A percentile compares a stretch with the other conserved stretches of the same genome.
These are phyloP conservation scores for Sabatieria punctata DNA, from an alignment of 2,888 invertebrate species.

Conservation along the genomic window DNA sequence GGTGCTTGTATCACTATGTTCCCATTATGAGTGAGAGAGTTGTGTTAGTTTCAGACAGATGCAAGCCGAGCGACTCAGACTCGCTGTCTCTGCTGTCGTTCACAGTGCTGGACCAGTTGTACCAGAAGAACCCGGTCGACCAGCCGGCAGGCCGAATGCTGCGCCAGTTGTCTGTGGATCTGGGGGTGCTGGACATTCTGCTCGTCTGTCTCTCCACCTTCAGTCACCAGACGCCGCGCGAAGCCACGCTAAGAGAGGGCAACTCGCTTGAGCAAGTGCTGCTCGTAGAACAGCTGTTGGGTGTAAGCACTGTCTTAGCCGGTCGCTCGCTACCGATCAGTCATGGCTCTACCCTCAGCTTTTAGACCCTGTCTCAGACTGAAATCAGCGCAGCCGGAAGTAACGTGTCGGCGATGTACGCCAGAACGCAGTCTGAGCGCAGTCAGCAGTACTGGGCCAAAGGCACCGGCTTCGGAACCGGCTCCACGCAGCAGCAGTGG, in stretches of 20 bases:
- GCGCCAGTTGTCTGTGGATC: constrained; percentile 57
- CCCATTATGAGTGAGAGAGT: too few species aligned
- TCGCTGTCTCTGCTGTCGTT: constrained; percentile 50
- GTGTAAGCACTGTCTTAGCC: too few species aligned
- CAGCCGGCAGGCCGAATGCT: constrained; percentile 58
- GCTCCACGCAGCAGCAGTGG: constrained; percentile 86
- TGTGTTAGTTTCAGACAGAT: too few species aligned
- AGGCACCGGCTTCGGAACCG: constrained; percentile 88
- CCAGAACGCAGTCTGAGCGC: too few species aligned
- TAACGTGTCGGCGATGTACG: too few species aligned
- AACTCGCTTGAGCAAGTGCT: neutral
- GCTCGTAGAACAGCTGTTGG: neutral
- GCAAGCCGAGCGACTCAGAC: neutral
- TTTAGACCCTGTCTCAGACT: too few species aligned
- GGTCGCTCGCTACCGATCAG: too few species aligned
- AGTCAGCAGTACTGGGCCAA: constrained; percentile 60
- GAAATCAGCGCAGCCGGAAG: too few species aligned
- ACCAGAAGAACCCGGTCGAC: constrained; percentile 55
- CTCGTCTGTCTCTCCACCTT: constrained; percentile 73
- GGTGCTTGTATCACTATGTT: too few species aligned
- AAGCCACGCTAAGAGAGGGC: constrained; percentile 3
- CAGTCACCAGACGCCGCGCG: constrained; percentile 41
- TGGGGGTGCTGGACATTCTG: constrained; percentile 66
- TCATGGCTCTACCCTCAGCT: too few species aligned
- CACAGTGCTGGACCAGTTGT: constrained; percentile 54